Conservation (phyloP, 2,888 invertebrate genomes). For the Leptarthrus brevirostris region DNA sequence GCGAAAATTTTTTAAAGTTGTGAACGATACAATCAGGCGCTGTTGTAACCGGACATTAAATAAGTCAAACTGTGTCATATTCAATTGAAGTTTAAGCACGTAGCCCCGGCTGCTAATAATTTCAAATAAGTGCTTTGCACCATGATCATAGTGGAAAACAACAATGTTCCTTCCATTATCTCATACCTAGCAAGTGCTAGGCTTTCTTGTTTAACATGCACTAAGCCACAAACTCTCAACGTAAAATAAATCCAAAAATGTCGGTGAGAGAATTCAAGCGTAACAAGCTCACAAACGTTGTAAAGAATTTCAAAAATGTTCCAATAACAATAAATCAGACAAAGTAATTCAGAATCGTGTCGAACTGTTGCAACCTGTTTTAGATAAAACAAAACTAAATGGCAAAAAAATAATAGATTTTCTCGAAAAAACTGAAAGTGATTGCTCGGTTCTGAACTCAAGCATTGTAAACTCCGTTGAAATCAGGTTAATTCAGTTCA, state of each 20-base stretch:
- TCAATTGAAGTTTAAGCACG: too few species aligned
- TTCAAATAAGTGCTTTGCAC: too few species aligned
- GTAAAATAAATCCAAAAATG: background rate
- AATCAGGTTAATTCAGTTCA: conserved; percentile 67
- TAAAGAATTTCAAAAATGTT: background rate
- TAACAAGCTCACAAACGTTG: background rate
- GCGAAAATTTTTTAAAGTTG: too few species aligned
- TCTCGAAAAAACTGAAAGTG: conserved; percentile 22
- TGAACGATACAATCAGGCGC: too few species aligned
- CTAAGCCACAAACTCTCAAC: too few species aligned
- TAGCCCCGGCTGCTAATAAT: too few species aligned
- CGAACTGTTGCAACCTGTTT: background rate
- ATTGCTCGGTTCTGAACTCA: conserved; percentile 21
- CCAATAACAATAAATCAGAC: background rate
- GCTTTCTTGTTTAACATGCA: conserved; percentile 6
- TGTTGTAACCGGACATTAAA: too few species aligned
- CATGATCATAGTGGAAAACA: too few species aligned
- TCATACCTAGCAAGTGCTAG: too few species aligned
- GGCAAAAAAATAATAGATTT: background rate
- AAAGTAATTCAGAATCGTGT: too few species aligned
- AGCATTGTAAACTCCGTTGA: conserved; percentile 58
- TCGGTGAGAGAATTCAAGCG: background rate
- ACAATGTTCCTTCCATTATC: background rate
- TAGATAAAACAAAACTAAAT: background rate
- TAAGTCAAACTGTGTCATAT: too few species aligned